Evolutionary conservation across 2,113 vertebrate species (phyloP).

Genomic region (Psophia crepitans): DNA sequence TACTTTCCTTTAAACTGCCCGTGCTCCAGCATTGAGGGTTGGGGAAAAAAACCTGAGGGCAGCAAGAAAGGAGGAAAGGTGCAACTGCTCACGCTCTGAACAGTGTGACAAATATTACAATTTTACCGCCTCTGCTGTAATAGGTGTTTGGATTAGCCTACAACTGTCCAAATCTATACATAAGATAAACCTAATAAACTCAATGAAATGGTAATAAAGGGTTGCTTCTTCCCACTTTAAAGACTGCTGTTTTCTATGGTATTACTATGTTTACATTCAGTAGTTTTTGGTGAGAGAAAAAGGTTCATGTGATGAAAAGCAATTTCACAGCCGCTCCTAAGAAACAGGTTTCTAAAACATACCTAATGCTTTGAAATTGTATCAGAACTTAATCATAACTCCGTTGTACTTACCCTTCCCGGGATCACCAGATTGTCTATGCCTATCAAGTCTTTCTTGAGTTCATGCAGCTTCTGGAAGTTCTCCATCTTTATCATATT

Average conservation of each 20-base stretch:
- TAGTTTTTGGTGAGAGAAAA: not conserved
- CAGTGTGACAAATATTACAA: not conserved
- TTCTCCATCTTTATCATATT: slow-evolving; percentile 96
- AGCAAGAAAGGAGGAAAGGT: not conserved
- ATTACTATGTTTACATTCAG: not conserved
- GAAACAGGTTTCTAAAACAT: not conserved
- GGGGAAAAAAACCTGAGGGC: not conserved
- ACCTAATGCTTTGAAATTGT: not conserved
- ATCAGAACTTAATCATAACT: not conserved
- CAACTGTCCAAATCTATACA: not conserved
- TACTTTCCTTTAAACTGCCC: not conserved
- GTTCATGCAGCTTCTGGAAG: slow-evolving; percentile 94
- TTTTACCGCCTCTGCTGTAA: not conserved
- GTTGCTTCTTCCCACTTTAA: not conserved
- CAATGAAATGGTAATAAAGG: not conserved
- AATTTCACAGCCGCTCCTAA: not conserved
- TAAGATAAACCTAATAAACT: not conserved
- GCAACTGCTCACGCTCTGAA: not conserved
- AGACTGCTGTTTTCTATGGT: not conserved
- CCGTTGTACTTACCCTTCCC: slow-evolving; percentile 82
- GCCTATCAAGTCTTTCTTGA: slow-evolving; percentile 94
- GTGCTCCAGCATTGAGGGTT: not conserved
- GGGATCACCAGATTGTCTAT: slow-evolving; percentile 88
- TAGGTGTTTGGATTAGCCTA: not conserved
- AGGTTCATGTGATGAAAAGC: not conserved